phyloP scores from a whole-genome alignment of 2,888 invertebrate species.

The Monoplex corrugatus region DNA sequence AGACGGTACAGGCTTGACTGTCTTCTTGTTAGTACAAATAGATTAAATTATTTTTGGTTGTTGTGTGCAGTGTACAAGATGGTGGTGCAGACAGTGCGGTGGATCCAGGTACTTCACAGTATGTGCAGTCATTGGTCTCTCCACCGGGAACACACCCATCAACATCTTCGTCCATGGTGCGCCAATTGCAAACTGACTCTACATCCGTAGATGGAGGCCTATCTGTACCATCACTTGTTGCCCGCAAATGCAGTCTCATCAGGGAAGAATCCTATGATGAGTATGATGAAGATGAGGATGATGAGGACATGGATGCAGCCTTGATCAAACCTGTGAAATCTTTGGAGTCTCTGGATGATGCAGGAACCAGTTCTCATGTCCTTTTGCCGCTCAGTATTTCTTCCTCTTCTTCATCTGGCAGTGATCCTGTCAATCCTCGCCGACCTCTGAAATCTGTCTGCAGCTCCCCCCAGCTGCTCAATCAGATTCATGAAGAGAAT shows the following conservation, averaged over 20 bases:
- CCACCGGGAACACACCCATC: slow-evolving; percentile 77
- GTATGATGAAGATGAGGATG: slow-evolving; percentile 70
- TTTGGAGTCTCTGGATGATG: slow-evolving; percentile 68
- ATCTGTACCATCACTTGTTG: slow-evolving; percentile 45
- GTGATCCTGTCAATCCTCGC: slow-evolving; percentile 55
- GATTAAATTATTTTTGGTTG: no score
- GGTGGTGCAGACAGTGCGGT: background rate
- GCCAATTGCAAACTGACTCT: slow-evolving; percentile 4
- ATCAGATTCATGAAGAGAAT: slow-evolving; percentile 88
- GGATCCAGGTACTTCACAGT: slow-evolving; percentile 60
- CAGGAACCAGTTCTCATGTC: background rate
- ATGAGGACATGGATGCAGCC: slow-evolving; percentile 54
- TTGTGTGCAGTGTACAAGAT: slow-evolving; percentile 28
- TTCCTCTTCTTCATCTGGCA: background rate
- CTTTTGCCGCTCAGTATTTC: background rate
- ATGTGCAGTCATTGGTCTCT: slow-evolving; percentile 76
- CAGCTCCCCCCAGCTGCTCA: slow-evolving; percentile 84
- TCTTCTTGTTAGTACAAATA: no score
- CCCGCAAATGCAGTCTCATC: slow-evolving; percentile 93
- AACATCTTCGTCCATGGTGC: slow-evolving; percentile 61
- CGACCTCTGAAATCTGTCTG: slow-evolving; percentile 82
- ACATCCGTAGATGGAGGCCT: slow-evolving; percentile 40
- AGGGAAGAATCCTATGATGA: slow-evolving; percentile 95
- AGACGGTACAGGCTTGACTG: no score
- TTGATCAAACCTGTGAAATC: slow-evolving; percentile 69